Evolutionary conservation across 2,113 vertebrate species (phyloP).

Genomic region (Callipepla squamata): DNA sequence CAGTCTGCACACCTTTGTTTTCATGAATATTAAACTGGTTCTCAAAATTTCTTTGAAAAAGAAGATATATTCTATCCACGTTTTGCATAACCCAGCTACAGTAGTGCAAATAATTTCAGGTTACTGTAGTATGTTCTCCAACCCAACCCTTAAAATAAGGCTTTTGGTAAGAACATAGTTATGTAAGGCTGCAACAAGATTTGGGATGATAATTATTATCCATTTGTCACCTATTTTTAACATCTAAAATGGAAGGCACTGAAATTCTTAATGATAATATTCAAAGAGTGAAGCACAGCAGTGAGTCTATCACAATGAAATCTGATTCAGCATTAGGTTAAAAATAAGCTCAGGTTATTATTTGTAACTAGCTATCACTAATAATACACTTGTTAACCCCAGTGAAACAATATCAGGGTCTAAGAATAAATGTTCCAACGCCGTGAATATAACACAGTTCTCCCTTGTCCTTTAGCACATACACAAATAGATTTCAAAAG

Average conservation of each 20-base stretch:
- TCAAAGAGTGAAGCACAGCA: conserved; percentile 24
- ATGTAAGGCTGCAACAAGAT: conserved; percentile 48
- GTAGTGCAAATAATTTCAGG: conserved; percentile 51
- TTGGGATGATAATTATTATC: conserved; percentile 63
- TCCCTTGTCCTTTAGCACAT: conserved; percentile 35
- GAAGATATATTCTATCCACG: neutral
- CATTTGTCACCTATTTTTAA: conserved; percentile 66
- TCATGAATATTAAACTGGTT: neutral
- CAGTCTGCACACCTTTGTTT: neutral
- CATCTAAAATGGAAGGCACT: conserved; percentile 22
- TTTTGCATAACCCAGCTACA: neutral
- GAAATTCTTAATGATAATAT: conserved; percentile 53
- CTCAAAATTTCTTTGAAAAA: neutral
- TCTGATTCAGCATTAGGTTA: conserved; percentile 41
- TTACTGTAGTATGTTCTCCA: conserved; percentile 53
- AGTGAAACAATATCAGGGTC: neutral
- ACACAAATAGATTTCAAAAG: conserved; percentile 11
- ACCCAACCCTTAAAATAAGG: conserved; percentile 67
- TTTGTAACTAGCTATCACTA: conserved; percentile 49
- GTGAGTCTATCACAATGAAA: neutral
- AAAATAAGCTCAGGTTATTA: conserved; percentile 53
- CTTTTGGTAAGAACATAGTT: conserved; percentile 63
- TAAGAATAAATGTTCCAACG: conserved; percentile 23
- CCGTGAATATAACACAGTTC: neutral
- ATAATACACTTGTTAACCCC: conserved; percentile 31